These are phyloP conservation scores for Steinernema khuongi DNA, from an alignment of 1,140 invertebrate species.

Conservation along the genomic window DNA sequence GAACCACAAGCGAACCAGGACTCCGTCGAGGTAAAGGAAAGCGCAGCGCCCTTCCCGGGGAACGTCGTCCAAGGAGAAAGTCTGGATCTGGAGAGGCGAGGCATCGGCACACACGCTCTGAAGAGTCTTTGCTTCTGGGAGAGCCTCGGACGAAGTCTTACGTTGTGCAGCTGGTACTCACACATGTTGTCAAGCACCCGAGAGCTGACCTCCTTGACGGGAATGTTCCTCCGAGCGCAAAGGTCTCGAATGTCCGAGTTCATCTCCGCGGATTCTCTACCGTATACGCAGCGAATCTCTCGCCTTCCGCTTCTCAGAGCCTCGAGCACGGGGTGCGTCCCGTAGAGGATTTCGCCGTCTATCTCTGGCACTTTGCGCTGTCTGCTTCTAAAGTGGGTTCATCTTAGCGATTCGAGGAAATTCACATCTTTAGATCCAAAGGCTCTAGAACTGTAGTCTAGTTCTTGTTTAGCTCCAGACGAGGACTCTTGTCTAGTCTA, in stretches of 20 bases:
- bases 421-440: too few relatives aligned
- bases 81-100: neutral
- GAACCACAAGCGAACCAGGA: neutral
- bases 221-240: neutral
- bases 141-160: neutral
- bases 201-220: neutral
- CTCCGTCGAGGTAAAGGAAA: neutral
- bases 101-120: neutral
- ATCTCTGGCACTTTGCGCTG: conserved; percentile 1
- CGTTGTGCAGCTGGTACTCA: conserved; percentile 3
- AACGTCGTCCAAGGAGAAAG: neutral
- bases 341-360: neutral
- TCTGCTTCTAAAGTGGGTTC: too few relatives aligned
- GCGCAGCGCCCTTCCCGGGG: neutral
- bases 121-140: neutral
- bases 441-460: too few relatives aligned
- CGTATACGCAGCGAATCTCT: neutral
- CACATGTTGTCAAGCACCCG: neutral
- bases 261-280: neutral
- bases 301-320: neutral
- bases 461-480: too few relatives aligned
- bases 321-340: neutral
- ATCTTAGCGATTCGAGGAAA: too few relatives aligned
- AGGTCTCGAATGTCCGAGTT: neutral
- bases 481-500: too few relatives aligned